These are phyloP conservation scores for Orchesella flavescens DNA, from an alignment of 2,888 invertebrate genomes.

Conservation along the genomic window DNA sequence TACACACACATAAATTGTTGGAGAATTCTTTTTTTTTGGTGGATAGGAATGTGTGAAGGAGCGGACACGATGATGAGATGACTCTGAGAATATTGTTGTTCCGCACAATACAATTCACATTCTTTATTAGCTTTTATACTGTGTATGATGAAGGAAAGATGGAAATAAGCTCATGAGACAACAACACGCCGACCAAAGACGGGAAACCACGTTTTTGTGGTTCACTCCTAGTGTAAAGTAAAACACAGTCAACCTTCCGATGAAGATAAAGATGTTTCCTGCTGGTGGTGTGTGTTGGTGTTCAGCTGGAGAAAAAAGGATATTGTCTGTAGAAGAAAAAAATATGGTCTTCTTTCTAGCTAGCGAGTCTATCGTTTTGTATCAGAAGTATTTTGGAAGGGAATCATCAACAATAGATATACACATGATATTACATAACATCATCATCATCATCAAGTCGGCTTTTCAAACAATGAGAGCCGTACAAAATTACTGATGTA, in stretches of 20 bases:
- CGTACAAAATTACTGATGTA: conserved; percentile 70
- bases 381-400: conserved; percentile 43
- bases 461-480: conserved; percentile 63
- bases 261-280: conserved; percentile 61
- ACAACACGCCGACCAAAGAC: conserved; percentile 45
- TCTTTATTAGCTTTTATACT: background rate
- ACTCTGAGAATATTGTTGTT: background rate
- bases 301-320: conserved; percentile 39
- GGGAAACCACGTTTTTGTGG: conserved; percentile 54
- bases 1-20: too few species aligned
- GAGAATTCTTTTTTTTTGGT: conserved; percentile 28
- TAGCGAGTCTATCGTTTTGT: background rate
- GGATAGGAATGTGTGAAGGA: conserved; percentile 1
- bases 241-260: conserved; percentile 37
- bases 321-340: background rate
- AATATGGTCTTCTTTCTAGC: conserved; percentile 9
- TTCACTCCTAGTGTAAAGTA: conserved; percentile 17
- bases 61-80: background rate
- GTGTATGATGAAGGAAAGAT: conserved; percentile 29
- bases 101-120: background rate
- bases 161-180: conserved; percentile 59
- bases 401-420: conserved; percentile 26
- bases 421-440: background rate
- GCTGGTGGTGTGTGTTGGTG: conserved; percentile 9
- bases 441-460: conserved; percentile 52